Conservation (phyloP, 2,113 vertebrate genomes). For the Cyanoramphus novaezelandiae region DNA sequence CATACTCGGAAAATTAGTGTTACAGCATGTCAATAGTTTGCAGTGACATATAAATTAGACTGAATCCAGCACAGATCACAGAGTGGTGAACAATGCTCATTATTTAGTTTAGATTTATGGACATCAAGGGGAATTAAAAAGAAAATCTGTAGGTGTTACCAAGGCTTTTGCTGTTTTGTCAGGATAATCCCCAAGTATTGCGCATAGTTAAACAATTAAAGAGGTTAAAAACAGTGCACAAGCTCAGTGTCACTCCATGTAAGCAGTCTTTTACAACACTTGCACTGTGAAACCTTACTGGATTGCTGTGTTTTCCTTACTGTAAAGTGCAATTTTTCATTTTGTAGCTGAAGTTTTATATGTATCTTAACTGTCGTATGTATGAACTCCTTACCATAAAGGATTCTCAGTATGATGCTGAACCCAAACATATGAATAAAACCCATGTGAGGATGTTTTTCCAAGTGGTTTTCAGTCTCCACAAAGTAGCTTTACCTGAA, state of each 20-base stretch:
- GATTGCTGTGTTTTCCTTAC: neutral
- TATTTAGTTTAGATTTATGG: slow-evolving; percentile 2
- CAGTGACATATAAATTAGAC: neutral
- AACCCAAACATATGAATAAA: neutral
- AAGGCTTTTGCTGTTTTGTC: neutral
- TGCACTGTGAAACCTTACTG: neutral
- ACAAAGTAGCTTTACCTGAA: neutral
- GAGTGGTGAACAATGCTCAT: neutral
- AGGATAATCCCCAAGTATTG: neutral
- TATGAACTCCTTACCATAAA: neutral
- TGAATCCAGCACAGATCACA: slow-evolving; percentile 11
- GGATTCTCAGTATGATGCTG: neutral
- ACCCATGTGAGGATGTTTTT: neutral
- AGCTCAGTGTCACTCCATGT: neutral
- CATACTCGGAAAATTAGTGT: neutral
- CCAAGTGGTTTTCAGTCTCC: neutral
- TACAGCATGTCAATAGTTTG: neutral
- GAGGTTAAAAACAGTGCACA: neutral
- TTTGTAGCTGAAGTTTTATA: neutral
- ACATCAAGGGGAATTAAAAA: neutral
- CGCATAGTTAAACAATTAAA: neutral
- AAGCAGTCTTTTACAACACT: neutral
- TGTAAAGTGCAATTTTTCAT: neutral
- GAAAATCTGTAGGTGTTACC: neutral
- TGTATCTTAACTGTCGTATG: neutral